Conservation (phyloP, 2,888 invertebrate species). For the Ellobium chinense region DNA sequence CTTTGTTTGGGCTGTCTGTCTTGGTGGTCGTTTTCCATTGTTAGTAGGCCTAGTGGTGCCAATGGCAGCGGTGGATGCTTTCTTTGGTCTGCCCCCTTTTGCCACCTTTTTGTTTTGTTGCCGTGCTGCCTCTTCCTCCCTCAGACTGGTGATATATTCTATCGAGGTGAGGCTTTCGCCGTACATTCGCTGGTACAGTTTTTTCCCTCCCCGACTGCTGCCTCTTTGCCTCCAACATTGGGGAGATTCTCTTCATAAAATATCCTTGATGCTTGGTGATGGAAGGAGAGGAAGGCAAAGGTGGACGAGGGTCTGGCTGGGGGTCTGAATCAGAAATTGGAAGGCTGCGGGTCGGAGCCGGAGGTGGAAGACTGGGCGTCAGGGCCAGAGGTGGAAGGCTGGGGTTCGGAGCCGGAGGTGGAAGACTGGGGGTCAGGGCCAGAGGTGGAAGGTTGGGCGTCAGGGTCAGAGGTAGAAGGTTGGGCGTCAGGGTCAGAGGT, state of each 20-base stretch:
- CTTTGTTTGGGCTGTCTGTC: neutral
- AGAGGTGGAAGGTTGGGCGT: too few relatives aligned
- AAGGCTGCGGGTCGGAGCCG: too few relatives aligned
- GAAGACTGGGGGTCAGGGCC: too few relatives aligned
- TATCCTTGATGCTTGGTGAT: neutral
- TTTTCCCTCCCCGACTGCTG: neutral
- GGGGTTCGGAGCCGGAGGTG: too few relatives aligned
- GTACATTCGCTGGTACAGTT: neutral
- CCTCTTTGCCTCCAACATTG: neutral
- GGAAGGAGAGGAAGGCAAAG: neutral
- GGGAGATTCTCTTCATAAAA: constrained; percentile 27
- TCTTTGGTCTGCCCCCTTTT: neutral
- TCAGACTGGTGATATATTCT: neutral
- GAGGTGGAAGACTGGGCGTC: too few relatives aligned
- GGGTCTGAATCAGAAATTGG: too few relatives aligned
- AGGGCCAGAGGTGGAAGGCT: too few relatives aligned
- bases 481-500: too few relatives aligned
- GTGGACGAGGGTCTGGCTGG: neutral
- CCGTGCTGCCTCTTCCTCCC: neutral
- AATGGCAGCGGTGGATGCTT: too few relatives aligned
- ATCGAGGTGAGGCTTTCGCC: constrained; percentile 13
- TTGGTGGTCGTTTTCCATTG: neutral
- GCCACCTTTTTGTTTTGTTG: too few relatives aligned
- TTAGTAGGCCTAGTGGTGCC: neutral
- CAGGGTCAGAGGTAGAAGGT: too few relatives aligned